phyloP scores from a whole-genome alignment of 2,888 invertebrate species.

The Drosophila bunnanda region DNA sequence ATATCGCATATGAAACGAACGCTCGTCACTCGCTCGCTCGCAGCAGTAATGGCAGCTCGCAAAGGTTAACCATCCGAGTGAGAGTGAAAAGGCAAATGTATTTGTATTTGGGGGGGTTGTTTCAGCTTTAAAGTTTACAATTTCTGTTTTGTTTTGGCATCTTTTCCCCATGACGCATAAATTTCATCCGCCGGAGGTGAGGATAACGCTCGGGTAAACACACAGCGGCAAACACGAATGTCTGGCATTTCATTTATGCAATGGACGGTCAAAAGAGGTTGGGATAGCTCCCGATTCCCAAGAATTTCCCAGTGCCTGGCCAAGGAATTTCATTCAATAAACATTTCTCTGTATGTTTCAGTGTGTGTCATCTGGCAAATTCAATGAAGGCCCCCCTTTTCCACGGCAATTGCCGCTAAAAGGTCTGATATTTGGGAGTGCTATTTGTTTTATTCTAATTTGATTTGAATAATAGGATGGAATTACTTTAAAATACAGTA shows the following conservation, averaged over 20 bases:
- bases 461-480: neutral
- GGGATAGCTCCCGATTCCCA: slow-evolving; percentile 23
- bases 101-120: neutral
- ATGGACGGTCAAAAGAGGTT: slow-evolving; percentile 1
- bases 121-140: slow-evolving; percentile 40
- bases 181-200: slow-evolving; percentile 25
- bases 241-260: slow-evolving; percentile 43
- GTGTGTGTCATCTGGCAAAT: neutral
- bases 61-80: slow-evolving; percentile 62
- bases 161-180: slow-evolving; percentile 37
- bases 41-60: slow-evolving; percentile 22
- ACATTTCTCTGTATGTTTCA: slow-evolving; percentile 21
- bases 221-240: slow-evolving; percentile 23
- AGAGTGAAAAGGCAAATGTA: slow-evolving; percentile 40
- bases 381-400: neutral
- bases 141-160: slow-evolving; percentile 43
- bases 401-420: neutral
- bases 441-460: neutral
- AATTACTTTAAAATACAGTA: too few relatives aligned
- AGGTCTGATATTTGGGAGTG: neutral
- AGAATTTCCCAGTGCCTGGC: slow-evolving; percentile 12
- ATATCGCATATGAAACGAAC: slow-evolving; percentile 11
- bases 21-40: slow-evolving; percentile 4
- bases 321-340: slow-evolving; percentile 29
- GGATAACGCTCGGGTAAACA: slow-evolving; percentile 15